Conservation (phyloP, 1,140 invertebrate genomes). For the Orius insidiosus region DNA sequence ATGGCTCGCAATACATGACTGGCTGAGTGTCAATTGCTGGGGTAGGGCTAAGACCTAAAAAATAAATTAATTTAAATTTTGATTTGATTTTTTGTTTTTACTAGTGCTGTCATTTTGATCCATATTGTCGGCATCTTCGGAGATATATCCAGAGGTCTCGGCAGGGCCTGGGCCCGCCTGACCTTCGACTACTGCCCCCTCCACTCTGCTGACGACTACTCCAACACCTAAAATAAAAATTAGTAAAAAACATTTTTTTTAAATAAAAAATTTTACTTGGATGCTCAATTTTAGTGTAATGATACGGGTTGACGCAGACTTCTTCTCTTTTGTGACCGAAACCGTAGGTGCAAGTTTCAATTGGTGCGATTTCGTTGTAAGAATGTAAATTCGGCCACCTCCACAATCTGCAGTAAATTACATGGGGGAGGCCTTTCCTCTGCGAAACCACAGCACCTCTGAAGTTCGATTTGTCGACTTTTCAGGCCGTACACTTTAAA, state of each 20-base stretch:
- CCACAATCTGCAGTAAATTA: conserved; percentile 91
- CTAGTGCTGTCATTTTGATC: conserved; percentile 63
- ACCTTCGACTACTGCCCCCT: conserved; percentile 14
- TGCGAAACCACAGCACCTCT: conserved; percentile 36
- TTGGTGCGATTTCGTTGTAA: conserved; percentile 82
- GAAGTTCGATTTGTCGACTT: conserved; percentile 16
- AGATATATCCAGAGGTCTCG: conserved; percentile 91
- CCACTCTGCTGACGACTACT: conserved; percentile 15
- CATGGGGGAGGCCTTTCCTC: conserved; percentile 86
- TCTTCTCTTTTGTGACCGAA: conserved; percentile 82
- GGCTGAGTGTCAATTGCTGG: conserved; percentile 66
- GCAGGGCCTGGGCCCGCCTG: conserved; percentile 31
- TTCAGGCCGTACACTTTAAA: conserved; percentile 36
- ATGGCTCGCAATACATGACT: conserved; percentile 91
- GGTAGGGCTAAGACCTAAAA: conserved; percentile 46
- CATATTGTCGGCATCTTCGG: conserved; percentile 90
- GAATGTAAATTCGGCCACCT: conserved; percentile 92
- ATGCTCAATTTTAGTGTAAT: conserved; percentile 79
- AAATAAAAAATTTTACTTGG: too few species aligned
- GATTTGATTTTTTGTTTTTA: too few species aligned
- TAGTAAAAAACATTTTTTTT: too few species aligned
- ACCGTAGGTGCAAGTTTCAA: conserved; percentile 82
- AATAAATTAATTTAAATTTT: background rate
- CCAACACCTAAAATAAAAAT: too few species aligned
- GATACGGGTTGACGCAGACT: conserved; percentile 92